A percentile compares a stretch with the other conserved stretches of the same genome.
Evolutionary conservation across 2,113 vertebrate genomes (phyloP).

Genomic region (Grammomys surdaster): DNA sequence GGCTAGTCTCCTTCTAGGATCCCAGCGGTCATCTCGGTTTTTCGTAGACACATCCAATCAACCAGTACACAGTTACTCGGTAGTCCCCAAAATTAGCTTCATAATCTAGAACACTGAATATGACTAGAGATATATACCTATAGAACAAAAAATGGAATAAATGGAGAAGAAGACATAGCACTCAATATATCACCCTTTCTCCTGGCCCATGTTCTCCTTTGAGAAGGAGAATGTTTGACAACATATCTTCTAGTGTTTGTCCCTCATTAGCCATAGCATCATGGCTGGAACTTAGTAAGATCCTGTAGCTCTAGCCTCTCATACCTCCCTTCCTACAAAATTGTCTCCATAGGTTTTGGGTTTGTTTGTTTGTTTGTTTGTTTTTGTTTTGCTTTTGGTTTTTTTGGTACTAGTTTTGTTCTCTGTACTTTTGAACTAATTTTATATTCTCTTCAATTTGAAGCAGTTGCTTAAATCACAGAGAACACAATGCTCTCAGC

Average conservation of each 20-base stretch:
- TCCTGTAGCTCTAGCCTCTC: neutral
- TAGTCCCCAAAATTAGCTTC: neutral
- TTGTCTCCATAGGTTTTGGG: neutral
- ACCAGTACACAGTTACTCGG: neutral
- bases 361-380: too few relatives aligned
- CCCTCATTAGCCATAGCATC: neutral
- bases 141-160: neutral
- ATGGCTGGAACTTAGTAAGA: neutral
- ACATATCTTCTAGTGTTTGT: neutral
- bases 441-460: slow-evolving; percentile 28
- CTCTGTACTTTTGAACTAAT: slow-evolving; percentile 40
- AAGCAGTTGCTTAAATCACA: slow-evolving; percentile 44
- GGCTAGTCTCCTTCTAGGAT: neutral
- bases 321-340: neutral
- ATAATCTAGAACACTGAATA: neutral
- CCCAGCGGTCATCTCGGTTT: neutral
- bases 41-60: too few relatives aligned
- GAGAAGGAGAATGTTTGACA: neutral
- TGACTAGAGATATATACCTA: neutral
- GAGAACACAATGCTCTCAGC: slow-evolving; percentile 11
- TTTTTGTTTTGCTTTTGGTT: neutral
- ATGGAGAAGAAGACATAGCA: neutral
- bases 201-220: neutral
- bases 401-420: neutral
- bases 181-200: neutral